A percentile compares a stretch with the other conserved stretches of the same genome.
These are phyloP conservation scores for Pseudomyrmex pallidus DNA, from an alignment of 1,140 invertebrate species.

Conservation along the genomic window DNA sequence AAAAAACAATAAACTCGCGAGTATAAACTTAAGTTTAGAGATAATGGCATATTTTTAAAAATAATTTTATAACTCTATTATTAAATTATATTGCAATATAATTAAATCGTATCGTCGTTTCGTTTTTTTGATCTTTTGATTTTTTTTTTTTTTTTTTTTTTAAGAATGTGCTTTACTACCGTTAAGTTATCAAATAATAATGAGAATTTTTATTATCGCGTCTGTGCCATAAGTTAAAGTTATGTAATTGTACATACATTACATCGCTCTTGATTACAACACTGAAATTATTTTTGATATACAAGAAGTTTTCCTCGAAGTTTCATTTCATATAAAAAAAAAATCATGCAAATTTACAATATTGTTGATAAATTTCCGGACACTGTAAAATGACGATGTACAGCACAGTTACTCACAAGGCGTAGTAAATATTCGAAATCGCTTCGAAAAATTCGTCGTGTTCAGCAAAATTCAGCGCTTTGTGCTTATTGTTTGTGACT, in stretches of 20 bases:
- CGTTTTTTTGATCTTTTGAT: no score
- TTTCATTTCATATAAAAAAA: not conserved
- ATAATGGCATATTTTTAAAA: no score
- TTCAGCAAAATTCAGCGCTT: no score
- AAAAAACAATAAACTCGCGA: not conserved
- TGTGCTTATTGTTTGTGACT: no score
- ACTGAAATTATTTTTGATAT: slow-evolving; percentile 19
- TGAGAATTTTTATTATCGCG: slow-evolving; percentile 67
- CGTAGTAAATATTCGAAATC: no score
- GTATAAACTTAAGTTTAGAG: not conserved
- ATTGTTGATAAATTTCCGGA: slow-evolving; percentile 28
- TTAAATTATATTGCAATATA: no score
- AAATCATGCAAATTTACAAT: not conserved
- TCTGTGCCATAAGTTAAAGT: slow-evolving; percentile 79
- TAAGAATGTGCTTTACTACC: slow-evolving; percentile 38
- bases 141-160: slow-evolving; percentile 11
- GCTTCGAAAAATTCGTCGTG: no score
- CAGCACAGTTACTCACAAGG: no score
- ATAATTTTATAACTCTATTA: no score
- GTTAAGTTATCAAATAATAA: slow-evolving; percentile 2
- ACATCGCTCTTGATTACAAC: slow-evolving; percentile 17
- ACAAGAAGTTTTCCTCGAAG: not conserved
- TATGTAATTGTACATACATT: slow-evolving; percentile 75
- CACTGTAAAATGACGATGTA: not conserved
- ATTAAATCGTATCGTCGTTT: not conserved